Evolutionary conservation across 2,113 vertebrate species (phyloP), one percentile per base, ranked within the genome.

Genomic region (Apistogramma diplotaenia): DNA sequence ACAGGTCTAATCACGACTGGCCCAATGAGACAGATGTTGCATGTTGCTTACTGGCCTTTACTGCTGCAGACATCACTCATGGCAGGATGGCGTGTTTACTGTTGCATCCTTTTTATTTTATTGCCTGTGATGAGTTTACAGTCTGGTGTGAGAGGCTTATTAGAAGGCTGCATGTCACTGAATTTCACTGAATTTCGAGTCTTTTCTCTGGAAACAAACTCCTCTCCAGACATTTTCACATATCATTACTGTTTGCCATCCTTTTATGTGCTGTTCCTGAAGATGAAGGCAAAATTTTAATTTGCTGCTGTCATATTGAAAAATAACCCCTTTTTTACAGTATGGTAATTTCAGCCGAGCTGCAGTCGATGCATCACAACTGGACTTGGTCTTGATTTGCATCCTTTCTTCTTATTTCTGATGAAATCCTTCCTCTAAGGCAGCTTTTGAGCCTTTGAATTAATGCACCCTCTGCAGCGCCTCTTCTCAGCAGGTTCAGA

Each of bases 121-220:
- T 58, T 61, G 49, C 57, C 67, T 81, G 25, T 73, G 61, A 84
- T 82, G 56, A 74, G 49, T 86, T 86, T 80, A 79, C 12, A 40
- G 49, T 35, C 31, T n/a, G 9, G 29, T 57, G 19, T 51, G 31
- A 55, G 58, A 79, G 40, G 29, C 75, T 77, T 57, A 74, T 85
- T 87, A 76, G 3, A 1, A 56, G 31, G 23, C 55, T 59, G 55
- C 49, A 37, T 76, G 27, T 65, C 23, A 54, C 51, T n/a, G 19
- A 33, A 6, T 67, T 37, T 67, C 5, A 67, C 61, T 46, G 43
- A 35, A 25, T 27, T 67, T 11, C 1, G 1, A 18, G 61, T 67
- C 23, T 67, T 37, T 67, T 76, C 74, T 2, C 74, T 2, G 13
- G 53, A 77, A 82, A 79, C 16, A 2, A 10, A 27, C n/a, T 16